Conservation (phyloP, 2,113 vertebrate species). For the Monopterus albus region DNA sequence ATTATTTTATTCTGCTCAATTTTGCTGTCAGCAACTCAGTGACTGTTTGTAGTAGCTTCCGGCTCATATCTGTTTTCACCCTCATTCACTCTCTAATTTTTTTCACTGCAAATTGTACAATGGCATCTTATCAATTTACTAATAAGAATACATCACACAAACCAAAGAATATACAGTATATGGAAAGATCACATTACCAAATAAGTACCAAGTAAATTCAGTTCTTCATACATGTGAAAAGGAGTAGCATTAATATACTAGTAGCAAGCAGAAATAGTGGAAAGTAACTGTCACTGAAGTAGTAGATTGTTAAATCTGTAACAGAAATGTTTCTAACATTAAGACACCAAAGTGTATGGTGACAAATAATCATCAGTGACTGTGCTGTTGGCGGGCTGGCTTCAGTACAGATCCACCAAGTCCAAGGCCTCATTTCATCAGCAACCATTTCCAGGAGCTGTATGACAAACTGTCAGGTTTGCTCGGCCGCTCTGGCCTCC, state of each 20-base stretch:
- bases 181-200: neutral
- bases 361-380: neutral
- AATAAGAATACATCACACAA: slow-evolving; percentile 17
- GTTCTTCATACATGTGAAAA: neutral
- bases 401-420: slow-evolving; percentile 2
- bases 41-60: slow-evolving; percentile 28
- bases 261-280: neutral
- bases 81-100: slow-evolving; percentile 13
- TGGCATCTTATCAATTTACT: slow-evolving; percentile 26
- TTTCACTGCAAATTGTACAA: slow-evolving; percentile 9
- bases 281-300: neutral
- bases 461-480: too few relatives aligned
- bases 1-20: slow-evolving; percentile 41
- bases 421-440: slow-evolving; percentile 11
- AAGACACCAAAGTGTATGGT: neutral
- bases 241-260: neutral
- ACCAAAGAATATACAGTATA: slow-evolving; percentile 9
- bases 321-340: neutral
- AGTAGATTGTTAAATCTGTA: neutral
- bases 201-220: neutral
- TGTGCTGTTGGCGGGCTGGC: slow-evolving; percentile 10
- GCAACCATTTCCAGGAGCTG: neutral
- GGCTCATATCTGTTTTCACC: slow-evolving; percentile 39
- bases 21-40: slow-evolving; percentile 53
- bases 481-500: too few relatives aligned